phyloP scores from a whole-genome alignment of 2,888 invertebrate genomes.

The Hermodice carunculata region DNA sequence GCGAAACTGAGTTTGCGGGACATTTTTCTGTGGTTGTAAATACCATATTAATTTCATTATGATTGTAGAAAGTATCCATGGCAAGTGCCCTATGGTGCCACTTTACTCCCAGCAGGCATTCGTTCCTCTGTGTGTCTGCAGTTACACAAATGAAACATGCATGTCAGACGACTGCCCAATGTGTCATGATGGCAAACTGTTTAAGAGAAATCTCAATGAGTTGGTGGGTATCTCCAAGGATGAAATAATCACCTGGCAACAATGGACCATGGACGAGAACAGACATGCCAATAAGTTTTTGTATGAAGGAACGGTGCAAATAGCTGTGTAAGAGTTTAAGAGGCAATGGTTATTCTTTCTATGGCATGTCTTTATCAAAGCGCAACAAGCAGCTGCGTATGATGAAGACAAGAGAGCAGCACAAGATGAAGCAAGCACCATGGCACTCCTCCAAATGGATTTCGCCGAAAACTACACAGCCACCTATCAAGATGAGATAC shows the following conservation, averaged over 20 bases:
- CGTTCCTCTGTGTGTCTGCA: no score
- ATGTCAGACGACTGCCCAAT: no score
- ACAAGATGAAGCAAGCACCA: background rate
- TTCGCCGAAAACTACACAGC: conserved; percentile 19
- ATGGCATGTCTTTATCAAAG: conserved; percentile 22
- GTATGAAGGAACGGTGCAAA: background rate
- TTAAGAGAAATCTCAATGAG: no score
- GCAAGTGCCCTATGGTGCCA: conserved; percentile 10
- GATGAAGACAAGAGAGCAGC: conserved; percentile 4
- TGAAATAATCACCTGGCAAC: no score
- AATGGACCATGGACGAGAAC: no score
- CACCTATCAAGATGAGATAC: conserved; percentile 22
- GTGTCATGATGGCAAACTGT: no score
- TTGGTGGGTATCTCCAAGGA: no score
- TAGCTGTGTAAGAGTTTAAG: conserved; percentile 3
- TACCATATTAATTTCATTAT: conserved; percentile 25
- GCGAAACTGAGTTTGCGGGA: no score
- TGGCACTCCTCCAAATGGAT: conserved; percentile 27
- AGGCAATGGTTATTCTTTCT: no score
- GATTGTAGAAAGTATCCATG: conserved; percentile 19
- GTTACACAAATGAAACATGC: no score
- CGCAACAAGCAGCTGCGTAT: conserved; percentile 8
- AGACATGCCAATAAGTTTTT: background rate
- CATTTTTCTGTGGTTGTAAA: conserved; percentile 18
- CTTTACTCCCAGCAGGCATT: no score